Evolutionary conservation across 1,140 invertebrate genomes (phyloP), one percentile per base, ranked within the genome.

Genomic region (Caerostris extrusa): DNA sequence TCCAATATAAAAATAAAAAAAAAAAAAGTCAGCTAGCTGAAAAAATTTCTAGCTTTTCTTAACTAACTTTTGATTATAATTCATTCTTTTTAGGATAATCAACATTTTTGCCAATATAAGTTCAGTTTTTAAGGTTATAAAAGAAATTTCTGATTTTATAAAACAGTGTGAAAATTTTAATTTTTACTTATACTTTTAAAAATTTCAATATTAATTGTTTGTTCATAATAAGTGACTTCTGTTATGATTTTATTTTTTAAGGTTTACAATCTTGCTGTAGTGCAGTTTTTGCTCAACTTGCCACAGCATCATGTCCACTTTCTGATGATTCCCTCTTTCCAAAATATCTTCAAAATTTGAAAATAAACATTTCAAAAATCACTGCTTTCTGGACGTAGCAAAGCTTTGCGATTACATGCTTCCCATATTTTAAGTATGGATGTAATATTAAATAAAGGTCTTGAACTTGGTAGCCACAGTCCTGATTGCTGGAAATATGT

Each of bases 401-500:
- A 77, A 57, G 55, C 89, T 95, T 94, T 95, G 85, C 95, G 95
- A 7, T 95, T 97, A 3, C 96, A 97, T 95, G 97, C 98, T 4
- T 98, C 98, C 2, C 98, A 99, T 95, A 98, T 98, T 3, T 96
- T 99, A 69, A 99, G 98, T 93, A 97, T 99, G 96, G 98, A 99
- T 96, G 98, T 99, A 50, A 97, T 99, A 77, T 96, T 97, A 95
- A 97, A 96, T 95, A 97, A 97, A 95, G 98, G 98, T 55, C 96
- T 99, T 58, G 98, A 99, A 95, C 96, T 99, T 58, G 98, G 98
- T 5, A 98, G 98, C 94, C 98, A 99, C 95, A 98, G 98, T 56
- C 97, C 98, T 67, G 98, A 98, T 94, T 99, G 98, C 95, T 99
- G 98, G 98, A 97, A 97, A 61, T 98, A 99, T 96, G 98, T 99